phyloP scores from a whole-genome alignment of 2,113 vertebrate species.

The Ptyas mucosa region DNA sequence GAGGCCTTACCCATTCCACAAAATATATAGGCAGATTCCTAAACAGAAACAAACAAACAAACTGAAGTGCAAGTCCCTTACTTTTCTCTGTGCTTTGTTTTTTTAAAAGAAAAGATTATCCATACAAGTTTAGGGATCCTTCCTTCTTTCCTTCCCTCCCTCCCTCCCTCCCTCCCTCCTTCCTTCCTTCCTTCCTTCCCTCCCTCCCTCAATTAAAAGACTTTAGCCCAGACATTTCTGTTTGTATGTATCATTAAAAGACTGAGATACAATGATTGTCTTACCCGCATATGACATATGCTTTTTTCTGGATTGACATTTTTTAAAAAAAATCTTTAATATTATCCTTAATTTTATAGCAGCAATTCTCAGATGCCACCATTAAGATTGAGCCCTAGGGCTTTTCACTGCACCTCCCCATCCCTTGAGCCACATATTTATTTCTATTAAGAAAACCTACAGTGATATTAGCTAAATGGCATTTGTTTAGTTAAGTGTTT shows the following conservation, averaged over 20 bases:
- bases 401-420: not conserved
- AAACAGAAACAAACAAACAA: not conserved
- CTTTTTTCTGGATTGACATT: not conserved
- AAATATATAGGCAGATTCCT: not conserved
- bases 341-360: not conserved
- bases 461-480: not conserved
- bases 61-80: not conserved
- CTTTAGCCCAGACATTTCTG: not conserved
- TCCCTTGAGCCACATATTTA: not conserved
- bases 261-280: not conserved
- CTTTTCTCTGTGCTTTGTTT: not conserved
- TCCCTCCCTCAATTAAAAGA: not conserved
- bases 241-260: not conserved
- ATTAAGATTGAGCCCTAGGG: not conserved
- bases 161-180: not conserved
- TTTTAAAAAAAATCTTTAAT: not conserved
- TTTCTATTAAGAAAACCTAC: not conserved
- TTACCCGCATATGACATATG: not conserved
- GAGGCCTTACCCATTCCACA: not conserved
- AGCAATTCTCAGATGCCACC: not conserved
- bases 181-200: no score
- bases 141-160: not conserved
- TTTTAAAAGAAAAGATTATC: not conserved
- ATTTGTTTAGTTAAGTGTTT: not conserved
- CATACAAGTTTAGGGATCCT: not conserved